phyloP scores from a whole-genome alignment of 2,888 invertebrate genomes.

The Pasiphila rectangulata region DNA sequence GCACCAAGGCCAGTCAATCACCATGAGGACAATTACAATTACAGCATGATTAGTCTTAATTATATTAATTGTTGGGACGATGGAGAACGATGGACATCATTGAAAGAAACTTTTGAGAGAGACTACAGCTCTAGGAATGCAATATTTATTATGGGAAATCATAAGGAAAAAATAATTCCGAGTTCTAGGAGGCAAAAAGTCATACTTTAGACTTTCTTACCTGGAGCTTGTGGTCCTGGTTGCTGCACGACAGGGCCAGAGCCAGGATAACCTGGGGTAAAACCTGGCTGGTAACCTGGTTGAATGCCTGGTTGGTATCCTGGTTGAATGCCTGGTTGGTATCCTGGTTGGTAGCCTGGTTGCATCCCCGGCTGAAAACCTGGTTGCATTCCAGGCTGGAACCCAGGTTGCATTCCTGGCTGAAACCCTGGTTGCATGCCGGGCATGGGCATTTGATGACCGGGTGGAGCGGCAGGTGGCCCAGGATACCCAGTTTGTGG shows the following conservation, averaged over 20 bases:
- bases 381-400: constrained; percentile 66
- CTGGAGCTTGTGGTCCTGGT: constrained; percentile 55
- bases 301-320: constrained; percentile 64
- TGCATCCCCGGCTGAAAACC: constrained; percentile 67
- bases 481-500: constrained; percentile 52
- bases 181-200: too few species aligned
- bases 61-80: neutral
- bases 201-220: too few species aligned
- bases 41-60: neutral
- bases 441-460: constrained; percentile 43
- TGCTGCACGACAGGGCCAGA: constrained; percentile 58
- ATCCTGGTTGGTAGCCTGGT: constrained; percentile 65
- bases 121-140: too few species aligned
- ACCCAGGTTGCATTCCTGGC: constrained; percentile 52
- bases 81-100: too few species aligned
- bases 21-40: neutral
- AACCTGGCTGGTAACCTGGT: constrained; percentile 57
- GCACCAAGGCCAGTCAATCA: neutral
- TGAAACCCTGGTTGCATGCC: constrained; percentile 56
- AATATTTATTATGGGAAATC: too few species aligned
- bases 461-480: constrained; percentile 41
- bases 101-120: too few species aligned
- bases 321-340: constrained; percentile 66
- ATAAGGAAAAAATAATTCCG: too few species aligned
- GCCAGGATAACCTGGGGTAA: constrained; percentile 49